Conservation (phyloP, 35 echinoderm and acorn worm species). For the Acanthaster planci region DNA sequence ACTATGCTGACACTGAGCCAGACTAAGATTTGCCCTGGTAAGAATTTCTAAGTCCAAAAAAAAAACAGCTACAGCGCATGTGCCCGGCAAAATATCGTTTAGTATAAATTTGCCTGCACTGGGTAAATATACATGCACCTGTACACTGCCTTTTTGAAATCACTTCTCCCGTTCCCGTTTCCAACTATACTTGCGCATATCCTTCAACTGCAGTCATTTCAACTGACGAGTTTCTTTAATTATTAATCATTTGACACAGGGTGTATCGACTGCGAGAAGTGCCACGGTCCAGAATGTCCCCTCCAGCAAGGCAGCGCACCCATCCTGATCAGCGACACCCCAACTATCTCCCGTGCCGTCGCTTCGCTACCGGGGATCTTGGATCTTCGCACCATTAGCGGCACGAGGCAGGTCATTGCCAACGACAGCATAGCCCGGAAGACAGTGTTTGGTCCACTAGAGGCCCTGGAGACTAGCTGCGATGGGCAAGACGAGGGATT, state of each 20-base stretch:
- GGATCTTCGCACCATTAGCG: background rate
- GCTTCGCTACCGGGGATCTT: conserved; percentile 15
- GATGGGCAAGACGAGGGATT: background rate
- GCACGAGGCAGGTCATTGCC: background rate
- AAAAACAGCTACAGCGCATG: too few species aligned
- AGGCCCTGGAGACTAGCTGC: background rate
- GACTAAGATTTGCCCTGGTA: too few species aligned
- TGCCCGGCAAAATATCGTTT: too few species aligned
- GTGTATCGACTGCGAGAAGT: conserved; percentile 32
- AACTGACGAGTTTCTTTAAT: background rate
- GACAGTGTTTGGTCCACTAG: conserved; percentile 36
- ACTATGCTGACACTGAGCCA: too few species aligned
- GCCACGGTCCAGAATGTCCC: conserved; percentile 38
- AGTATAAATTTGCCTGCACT: too few species aligned
- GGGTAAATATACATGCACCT: too few species aligned
- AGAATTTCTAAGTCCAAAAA: too few species aligned
- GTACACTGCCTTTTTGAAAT: too few species aligned
- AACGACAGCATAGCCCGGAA: background rate
- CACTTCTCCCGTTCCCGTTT: too few species aligned
- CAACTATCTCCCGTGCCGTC: conserved; percentile 18
- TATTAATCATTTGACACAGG: background rate
- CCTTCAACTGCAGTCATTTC: too few species aligned
- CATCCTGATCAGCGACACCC: conserved; percentile 3
- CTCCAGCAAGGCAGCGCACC: background rate
- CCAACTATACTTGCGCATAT: too few species aligned